Evolutionary conservation across 2,113 vertebrate genomes (phyloP).

Genomic region (Chlorodrepanis virens): DNA sequence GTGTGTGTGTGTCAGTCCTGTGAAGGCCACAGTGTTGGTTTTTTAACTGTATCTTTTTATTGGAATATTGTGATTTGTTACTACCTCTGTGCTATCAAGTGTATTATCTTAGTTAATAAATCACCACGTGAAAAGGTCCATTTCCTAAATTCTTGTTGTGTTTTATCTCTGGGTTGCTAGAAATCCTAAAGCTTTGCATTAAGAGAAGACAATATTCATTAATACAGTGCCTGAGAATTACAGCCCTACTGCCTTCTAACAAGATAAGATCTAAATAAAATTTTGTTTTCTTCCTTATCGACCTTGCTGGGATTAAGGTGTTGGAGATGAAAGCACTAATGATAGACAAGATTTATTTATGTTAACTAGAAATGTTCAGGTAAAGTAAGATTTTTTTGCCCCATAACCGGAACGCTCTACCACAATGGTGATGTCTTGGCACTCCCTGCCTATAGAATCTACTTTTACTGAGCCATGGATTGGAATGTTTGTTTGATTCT

Average conservation of each 20-base stretch:
- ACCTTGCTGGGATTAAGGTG: background rate
- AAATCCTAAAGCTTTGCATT: constrained; percentile 39
- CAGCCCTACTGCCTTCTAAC: background rate
- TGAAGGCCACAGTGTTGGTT: constrained; percentile 60
- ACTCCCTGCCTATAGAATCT: background rate
- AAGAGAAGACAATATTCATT: background rate
- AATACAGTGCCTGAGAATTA: background rate
- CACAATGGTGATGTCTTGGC: background rate
- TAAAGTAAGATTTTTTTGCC: background rate
- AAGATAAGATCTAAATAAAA: background rate
- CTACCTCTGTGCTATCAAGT: constrained; percentile 50
- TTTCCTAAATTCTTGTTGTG: constrained; percentile 52
- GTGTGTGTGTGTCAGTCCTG: constrained; percentile 22
- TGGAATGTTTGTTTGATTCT: background rate
- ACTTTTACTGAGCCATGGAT: background rate
- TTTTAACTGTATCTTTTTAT: constrained; percentile 75
- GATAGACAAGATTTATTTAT: background rate
- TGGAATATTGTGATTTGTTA: constrained; percentile 71
- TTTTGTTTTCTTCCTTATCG: background rate
- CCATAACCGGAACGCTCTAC: background rate
- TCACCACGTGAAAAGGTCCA: constrained; percentile 50
- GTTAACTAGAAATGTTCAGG: background rate
- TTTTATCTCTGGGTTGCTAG: constrained; percentile 43
- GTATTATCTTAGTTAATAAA: constrained; percentile 75
- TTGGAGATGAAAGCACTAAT: background rate